Base-by-base conservation (phyloP, 2,797 vertebrate species). In the Pseudochromis fuscus region DNA sequence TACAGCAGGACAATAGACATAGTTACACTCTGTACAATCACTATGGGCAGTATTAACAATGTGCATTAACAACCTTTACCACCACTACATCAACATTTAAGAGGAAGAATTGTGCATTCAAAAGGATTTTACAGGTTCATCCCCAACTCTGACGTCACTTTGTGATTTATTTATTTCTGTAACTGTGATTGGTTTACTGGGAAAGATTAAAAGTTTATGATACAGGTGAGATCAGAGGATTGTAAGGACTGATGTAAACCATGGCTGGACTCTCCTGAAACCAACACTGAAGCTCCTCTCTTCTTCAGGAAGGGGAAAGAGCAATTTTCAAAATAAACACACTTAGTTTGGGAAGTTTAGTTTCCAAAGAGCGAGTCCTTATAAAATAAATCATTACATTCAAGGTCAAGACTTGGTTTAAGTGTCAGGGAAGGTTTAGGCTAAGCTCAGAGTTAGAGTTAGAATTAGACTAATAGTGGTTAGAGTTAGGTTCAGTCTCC, bases 271-370 rank as follows among this genome's bases (percentile, higher is more conserved):
- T 64, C 55, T 63, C 28, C 33, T 51, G 28, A 69, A 72, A 63
- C 25, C 71, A 56, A 77, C 40, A 48, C 19, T 33, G 0, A 65
- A 28, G 66, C 38, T 31, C 0, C 33, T 71, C 42, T 58, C 46
- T 42, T 42, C 19, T 42, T n/a, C 40, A 42, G 40, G 40, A 18
- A 42, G 18, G n/a, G 40, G 13, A 4, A 70, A 37, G 31, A 44
- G 16, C 24, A 21, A 37, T 24, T 71, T 61, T 50, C 11, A 77
- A 70, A 82, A 73, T 45, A 82, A 62, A 76, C 30, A 63, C 28
- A 62, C 28, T 65, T 35, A 23, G 21, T 74, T 79, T 72, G 15
- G 68, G 81, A 85, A 65, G 56, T 74, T 72, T 1, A 51, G 48
- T 23, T 70, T 70, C 40, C 50, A n/a, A n/a, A n/a, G n/a, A n/a